These are phyloP conservation scores for Oryzias celebensis DNA, from an alignment of 2,113 vertebrate species.

Conservation along the genomic window DNA sequence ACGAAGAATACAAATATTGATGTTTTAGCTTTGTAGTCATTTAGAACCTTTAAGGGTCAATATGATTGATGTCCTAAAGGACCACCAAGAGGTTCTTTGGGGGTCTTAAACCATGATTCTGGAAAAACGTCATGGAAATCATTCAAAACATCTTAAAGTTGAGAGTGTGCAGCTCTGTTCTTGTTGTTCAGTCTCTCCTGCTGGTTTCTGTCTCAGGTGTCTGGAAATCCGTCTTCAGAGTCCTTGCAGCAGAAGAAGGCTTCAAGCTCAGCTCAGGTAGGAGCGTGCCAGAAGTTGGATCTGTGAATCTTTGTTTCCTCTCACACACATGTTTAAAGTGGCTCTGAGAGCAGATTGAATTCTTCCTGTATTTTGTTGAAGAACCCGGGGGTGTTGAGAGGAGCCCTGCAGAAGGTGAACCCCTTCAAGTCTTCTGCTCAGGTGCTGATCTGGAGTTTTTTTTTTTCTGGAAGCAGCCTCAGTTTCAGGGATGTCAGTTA, in stretches of 20 bases:
- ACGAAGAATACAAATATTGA: no score
- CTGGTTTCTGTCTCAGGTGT: slow-evolving; percentile 26
- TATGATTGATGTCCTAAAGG: no score
- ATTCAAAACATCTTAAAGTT: no score
- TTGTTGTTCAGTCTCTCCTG: background rate
- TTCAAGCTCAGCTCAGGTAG: slow-evolving; percentile 41
- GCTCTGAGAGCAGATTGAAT: background rate
- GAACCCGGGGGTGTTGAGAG: slow-evolving; percentile 54
- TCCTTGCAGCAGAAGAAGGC: slow-evolving; percentile 19
- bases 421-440: slow-evolving; percentile 49
- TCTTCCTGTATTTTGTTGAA: slow-evolving; percentile 18
- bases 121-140: no score
- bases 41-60: no score
- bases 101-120: no score
- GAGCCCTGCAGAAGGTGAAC: slow-evolving; percentile 58
- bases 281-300: background rate
- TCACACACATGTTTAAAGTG: background rate
- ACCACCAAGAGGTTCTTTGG: no score
- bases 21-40: no score
- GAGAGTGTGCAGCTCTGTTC: no score
- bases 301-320: background rate
- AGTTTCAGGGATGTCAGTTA: background rate
- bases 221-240: slow-evolving; percentile 34
- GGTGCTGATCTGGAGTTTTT: slow-evolving; percentile 12
- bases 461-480: background rate